phyloP scores from a whole-genome alignment of 2,888 invertebrate species.

The Caenorhabditis becei region DNA sequence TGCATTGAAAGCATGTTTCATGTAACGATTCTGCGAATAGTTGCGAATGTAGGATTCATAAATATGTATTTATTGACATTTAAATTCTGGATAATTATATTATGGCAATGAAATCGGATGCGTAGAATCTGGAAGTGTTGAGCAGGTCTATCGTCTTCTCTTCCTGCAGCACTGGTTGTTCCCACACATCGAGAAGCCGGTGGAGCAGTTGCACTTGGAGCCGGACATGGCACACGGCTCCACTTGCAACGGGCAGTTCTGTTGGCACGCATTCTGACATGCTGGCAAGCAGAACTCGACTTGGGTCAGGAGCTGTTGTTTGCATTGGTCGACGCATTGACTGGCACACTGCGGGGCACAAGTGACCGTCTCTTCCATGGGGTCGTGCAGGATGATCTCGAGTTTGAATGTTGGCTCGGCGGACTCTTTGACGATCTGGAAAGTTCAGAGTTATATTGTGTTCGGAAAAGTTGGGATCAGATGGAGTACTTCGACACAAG shows the following conservation, averaged over 20 bases:
- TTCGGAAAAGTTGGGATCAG: background rate
- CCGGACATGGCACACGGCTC: constrained; percentile 60
- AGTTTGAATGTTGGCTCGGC: constrained; percentile 58
- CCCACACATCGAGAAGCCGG: constrained; percentile 65
- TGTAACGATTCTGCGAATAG: too few relatives aligned
- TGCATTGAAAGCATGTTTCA: too few relatives aligned
- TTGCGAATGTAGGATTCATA: background rate
- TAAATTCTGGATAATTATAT: constrained; percentile 20
- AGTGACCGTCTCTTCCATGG: constrained; percentile 62
- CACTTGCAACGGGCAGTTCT: constrained; percentile 69
- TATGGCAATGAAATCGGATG: constrained; percentile 56
- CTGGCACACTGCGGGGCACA: constrained; percentile 65
- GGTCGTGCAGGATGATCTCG: constrained; percentile 66
- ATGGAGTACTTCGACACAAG: constrained; percentile 51
- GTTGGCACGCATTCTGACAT: constrained; percentile 65
- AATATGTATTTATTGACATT: constrained; percentile 51
- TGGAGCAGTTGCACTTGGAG: constrained; percentile 61
- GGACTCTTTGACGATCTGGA: constrained; percentile 49
- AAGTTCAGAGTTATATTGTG: background rate
- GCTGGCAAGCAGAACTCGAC: constrained; percentile 60
- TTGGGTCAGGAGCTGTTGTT: constrained; percentile 56
- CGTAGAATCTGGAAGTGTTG: constrained; percentile 13
- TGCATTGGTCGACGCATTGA: constrained; percentile 66
- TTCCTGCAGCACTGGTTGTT: constrained; percentile 69
- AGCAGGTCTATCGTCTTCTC: constrained; percentile 52